Conservation (phyloP, 2,888 invertebrate genomes). For the Cryptocephalus primarius region DNA sequence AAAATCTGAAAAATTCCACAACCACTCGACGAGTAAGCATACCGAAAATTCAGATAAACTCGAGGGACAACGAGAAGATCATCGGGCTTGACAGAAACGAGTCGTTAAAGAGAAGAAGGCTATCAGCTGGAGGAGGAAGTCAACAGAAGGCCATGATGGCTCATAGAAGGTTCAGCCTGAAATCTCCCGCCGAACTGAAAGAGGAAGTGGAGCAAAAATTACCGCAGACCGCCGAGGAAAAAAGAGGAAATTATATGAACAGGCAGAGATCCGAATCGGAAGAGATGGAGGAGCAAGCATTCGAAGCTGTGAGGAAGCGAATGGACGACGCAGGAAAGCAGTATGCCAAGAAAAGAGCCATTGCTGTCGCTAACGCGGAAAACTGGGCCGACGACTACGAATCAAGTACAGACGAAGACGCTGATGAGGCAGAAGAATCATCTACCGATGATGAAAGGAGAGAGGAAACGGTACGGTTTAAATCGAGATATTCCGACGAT, state of each 20-base stretch:
- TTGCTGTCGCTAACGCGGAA: conserved; percentile 30
- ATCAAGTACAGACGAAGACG: conserved; percentile 29
- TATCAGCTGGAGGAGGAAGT: conserved; percentile 39
- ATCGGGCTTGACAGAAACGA: conserved; percentile 37
- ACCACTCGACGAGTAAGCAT: conserved; percentile 9
- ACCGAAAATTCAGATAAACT: conserved; percentile 42
- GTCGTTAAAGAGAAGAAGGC: conserved; percentile 39
- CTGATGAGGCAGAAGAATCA: conserved; percentile 20
- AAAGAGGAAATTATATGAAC: conserved; percentile 21
- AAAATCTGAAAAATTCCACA: conserved; percentile 35
- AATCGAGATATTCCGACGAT: conserved; percentile 10
- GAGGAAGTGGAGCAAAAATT: conserved; percentile 23
- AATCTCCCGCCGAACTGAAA: conserved; percentile 22
- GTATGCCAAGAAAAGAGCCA: conserved; percentile 17
- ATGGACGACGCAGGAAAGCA: conserved; percentile 16
- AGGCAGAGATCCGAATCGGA: conserved; percentile 30
- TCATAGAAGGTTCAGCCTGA: conserved; percentile 30
- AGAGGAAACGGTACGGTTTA: conserved; percentile 8
- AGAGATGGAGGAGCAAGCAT: conserved; percentile 31
- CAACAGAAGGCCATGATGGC: conserved; percentile 29
- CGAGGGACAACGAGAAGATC: conserved; percentile 40
- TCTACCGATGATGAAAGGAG: conserved; percentile 25
- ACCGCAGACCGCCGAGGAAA: conserved; percentile 18
- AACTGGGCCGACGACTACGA: conserved; percentile 39
- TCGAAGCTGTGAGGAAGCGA: conserved; percentile 27